Conservation (phyloP, 2,888 invertebrate species). For the Calliscelio sp. region DNA sequence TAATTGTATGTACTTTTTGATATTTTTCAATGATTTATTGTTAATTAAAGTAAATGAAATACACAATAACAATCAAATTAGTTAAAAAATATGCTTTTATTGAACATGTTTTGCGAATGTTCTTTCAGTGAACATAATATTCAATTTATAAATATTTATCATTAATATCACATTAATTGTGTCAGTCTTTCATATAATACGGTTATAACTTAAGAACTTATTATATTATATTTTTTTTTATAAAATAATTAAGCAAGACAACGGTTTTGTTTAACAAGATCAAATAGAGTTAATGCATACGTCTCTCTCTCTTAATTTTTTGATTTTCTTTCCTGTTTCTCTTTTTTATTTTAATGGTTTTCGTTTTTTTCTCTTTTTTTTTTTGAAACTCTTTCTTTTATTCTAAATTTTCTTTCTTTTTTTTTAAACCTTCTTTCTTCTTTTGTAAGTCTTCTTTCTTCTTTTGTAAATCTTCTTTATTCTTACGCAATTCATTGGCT, state of each 20-base stretch:
- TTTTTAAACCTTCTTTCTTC: background rate
- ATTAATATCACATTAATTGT: conserved; percentile 3
- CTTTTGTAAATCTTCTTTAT: background rate
- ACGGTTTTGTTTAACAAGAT: background rate
- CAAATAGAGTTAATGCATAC: background rate
- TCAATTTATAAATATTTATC: background rate
- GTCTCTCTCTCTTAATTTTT: background rate
- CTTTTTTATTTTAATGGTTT: no score
- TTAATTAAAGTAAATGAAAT: background rate
- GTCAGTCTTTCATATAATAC: background rate
- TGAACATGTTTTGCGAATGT: no score
- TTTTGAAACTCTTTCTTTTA: no score
- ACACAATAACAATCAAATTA: background rate
- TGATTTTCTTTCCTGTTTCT: background rate
- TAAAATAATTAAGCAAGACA: background rate
- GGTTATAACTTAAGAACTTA: background rate
- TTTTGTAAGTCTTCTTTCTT: background rate
- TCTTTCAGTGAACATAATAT: no score
- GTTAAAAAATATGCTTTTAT: conserved; percentile 1
- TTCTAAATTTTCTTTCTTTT: no score
- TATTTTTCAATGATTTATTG: background rate
- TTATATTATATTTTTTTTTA: background rate
- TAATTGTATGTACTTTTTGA: background rate
- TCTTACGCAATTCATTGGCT: background rate
- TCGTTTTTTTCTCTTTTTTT: no score